A percentile compares a stretch with the other conserved stretches of the same genome.
phyloP scores from a whole-genome alignment of 1,140 invertebrate species.

The Popillia japonica region DNA sequence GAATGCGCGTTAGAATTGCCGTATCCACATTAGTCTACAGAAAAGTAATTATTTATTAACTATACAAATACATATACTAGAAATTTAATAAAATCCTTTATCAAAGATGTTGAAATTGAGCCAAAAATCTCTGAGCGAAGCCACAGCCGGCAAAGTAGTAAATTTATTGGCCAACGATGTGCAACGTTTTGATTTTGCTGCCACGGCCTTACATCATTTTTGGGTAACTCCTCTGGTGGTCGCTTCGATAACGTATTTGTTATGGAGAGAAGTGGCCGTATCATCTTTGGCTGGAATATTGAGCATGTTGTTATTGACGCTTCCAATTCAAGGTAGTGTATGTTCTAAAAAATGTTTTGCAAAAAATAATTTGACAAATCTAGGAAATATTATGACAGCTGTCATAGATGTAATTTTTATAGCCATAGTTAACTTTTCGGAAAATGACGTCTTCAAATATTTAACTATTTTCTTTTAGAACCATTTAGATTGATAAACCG shows the following conservation, averaged over 20 bases:
- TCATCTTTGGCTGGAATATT: slow-evolving; percentile 78
- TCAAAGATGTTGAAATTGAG: slow-evolving; percentile 30
- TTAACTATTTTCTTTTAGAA: too few relatives aligned
- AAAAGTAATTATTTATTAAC: slow-evolving; percentile 59
- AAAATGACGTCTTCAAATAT: too few relatives aligned
- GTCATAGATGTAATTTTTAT: too few relatives aligned
- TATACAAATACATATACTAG: too few relatives aligned
- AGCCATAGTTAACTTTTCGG: too few relatives aligned
- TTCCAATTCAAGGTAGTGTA: slow-evolving; percentile 81
- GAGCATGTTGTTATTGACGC: slow-evolving; percentile 77
- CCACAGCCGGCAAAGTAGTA: slow-evolving; percentile 82
- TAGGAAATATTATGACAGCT: too few relatives aligned
- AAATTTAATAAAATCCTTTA: too few relatives aligned
- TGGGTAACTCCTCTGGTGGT: slow-evolving; percentile 80
- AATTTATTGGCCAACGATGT: slow-evolving; percentile 88
- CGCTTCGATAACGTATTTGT: slow-evolving; percentile 73
- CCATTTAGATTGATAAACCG: too few relatives aligned
- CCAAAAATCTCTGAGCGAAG: slow-evolving; percentile 68
- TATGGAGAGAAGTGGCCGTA: slow-evolving; percentile 72
- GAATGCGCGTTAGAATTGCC: slow-evolving; percentile 65
- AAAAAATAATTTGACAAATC: too few relatives aligned
- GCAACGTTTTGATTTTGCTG: slow-evolving; percentile 72
- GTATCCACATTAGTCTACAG: slow-evolving; percentile 68
- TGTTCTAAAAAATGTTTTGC: too few relatives aligned
- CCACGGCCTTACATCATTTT: slow-evolving; percentile 71